Conservation (phyloP, 64 coral and sea anemone species). For the Montipora capricornis region DNA sequence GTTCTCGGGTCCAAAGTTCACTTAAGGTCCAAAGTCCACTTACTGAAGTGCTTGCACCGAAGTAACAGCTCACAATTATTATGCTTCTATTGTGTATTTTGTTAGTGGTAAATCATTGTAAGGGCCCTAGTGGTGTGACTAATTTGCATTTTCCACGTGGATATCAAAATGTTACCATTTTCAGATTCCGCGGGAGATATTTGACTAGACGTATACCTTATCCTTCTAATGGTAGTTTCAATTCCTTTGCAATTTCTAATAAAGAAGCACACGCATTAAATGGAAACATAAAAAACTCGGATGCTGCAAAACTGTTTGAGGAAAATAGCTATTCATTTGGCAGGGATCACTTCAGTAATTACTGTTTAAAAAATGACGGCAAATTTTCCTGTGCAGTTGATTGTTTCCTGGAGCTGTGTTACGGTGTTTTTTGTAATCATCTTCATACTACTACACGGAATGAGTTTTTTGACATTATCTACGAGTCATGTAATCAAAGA, state of each 20-base stretch:
- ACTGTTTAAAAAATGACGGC: not conserved
- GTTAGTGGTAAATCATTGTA: not conserved
- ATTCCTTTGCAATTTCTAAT: not conserved
- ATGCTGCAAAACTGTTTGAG: not conserved
- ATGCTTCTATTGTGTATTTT: slow-evolving; percentile 3
- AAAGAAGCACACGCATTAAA: not conserved
- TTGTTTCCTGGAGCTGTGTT: slow-evolving; percentile 25
- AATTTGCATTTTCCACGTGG: not conserved
- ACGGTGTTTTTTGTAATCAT: slow-evolving; percentile 18
- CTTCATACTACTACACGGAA: not conserved
- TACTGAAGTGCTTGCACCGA: slow-evolving; percentile 2
- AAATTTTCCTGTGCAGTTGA: slow-evolving; percentile 35
- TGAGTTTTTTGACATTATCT: slow-evolving; percentile 9
- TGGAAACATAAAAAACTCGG: not conserved
- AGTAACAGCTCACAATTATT: slow-evolving; percentile 9
- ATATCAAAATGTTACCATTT: slow-evolving; percentile 18
- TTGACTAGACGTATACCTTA: not conserved
- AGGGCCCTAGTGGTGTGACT: not conserved
- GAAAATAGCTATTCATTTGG: slow-evolving; percentile 3
- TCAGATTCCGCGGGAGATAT: not conserved
- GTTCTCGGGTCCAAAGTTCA: not conserved
- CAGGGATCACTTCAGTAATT: slow-evolving; percentile 18
- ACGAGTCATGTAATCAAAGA: slow-evolving; percentile 2
- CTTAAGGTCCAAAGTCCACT: slow-evolving; percentile 5
- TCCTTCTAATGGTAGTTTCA: not conserved